A percentile compares a stretch with the other conserved stretches of the same genome.
Conservation (phyloP, 2,113 vertebrate genomes). For the Dipodomys merriami region DNA sequence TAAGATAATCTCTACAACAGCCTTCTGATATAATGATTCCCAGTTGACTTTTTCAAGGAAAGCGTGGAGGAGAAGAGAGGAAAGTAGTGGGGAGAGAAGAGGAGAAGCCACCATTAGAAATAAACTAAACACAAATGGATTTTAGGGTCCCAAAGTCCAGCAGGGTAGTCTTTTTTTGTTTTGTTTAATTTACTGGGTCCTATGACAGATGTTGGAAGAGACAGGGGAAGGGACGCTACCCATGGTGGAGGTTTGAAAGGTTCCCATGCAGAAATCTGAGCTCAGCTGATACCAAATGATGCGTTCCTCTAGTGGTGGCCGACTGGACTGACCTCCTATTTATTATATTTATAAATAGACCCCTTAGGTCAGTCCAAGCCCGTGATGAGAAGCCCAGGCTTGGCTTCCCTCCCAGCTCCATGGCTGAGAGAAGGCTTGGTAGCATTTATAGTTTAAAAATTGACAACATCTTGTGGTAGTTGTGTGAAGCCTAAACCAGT, state of each 20-base stretch:
- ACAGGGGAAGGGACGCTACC: not conserved
- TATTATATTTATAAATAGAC: not conserved
- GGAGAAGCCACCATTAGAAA: not conserved
- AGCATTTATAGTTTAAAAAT: not conserved
- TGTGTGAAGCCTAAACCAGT: not conserved
- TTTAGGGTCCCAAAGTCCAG: not conserved
- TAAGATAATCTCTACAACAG: not conserved
- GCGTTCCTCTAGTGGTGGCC: too few relatives aligned
- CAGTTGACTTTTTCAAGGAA: not conserved
- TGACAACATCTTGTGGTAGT: not conserved
- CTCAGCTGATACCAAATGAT: not conserved
- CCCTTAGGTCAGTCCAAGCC: not conserved
- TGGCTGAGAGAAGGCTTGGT: not conserved
- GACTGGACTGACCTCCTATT: not conserved
- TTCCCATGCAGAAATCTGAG: not conserved
- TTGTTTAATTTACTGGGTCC: not conserved
- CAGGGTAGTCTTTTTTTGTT: not conserved
- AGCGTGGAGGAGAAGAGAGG: not conserved
- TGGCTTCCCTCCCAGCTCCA: not conserved
- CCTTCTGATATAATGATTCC: not conserved
- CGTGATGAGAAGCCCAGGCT: not conserved
- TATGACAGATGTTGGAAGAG: not conserved
- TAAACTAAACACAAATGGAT: not conserved
- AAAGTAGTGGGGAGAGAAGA: too few relatives aligned
- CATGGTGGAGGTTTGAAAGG: not conserved